These are phyloP conservation scores for Progne subis DNA, from an alignment of 2,113 vertebrate species.

Conservation along the genomic window DNA sequence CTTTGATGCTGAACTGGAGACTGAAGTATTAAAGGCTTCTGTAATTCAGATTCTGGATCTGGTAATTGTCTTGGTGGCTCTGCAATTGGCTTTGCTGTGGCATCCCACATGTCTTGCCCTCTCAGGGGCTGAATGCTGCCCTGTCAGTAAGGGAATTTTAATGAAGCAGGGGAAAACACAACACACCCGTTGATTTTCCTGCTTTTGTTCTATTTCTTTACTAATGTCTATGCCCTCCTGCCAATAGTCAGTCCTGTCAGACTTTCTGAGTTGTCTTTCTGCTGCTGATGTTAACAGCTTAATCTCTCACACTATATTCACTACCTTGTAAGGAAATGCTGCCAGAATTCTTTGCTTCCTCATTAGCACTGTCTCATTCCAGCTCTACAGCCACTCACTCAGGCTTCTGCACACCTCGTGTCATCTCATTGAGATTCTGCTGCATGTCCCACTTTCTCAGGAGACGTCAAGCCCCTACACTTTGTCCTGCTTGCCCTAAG, in stretches of 20 bases:
- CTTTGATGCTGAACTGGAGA: neutral
- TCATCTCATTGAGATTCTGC: neutral
- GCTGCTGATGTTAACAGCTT: neutral
- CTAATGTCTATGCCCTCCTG: neutral
- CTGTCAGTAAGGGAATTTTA: neutral
- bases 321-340: neutral
- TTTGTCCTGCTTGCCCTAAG: neutral
- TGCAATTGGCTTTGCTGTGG: neutral
- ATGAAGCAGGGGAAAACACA: neutral
- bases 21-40: neutral
- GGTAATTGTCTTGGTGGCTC: neutral
- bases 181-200: neutral
- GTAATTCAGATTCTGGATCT: neutral
- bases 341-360: neutral
- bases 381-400: neutral
- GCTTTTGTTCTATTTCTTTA: neutral
- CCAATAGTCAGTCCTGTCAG: neutral
- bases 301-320: neutral
- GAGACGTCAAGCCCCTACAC: accelerated
- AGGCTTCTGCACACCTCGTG: neutral
- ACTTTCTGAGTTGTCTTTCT: neutral
- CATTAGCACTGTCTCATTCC: neutral
- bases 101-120: neutral
- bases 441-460: neutral
- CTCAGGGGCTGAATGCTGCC: neutral